Evolutionary conservation across 2,113 vertebrate genomes (phyloP), one percentile per base, ranked within the genome.

Genomic region (Mystacornis crossleyi): DNA sequence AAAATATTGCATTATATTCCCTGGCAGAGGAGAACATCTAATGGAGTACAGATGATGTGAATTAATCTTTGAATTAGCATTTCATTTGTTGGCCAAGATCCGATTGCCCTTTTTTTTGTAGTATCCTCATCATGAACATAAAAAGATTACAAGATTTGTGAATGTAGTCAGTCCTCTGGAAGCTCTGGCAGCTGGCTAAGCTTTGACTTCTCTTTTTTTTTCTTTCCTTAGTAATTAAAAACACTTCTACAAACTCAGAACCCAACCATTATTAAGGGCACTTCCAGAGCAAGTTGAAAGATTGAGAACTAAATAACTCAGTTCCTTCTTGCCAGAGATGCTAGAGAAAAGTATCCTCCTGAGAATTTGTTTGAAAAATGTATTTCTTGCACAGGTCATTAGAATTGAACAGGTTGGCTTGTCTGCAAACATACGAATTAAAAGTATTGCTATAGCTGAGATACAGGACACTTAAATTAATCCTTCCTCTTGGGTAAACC

Each of bases 21-120:
- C 94, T 97, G 97, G 96, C 97, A 90, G 42, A 94, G 72, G 18
- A 90, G 79, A 94, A 78, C 81, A 91, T 69, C 55, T 97, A 97
- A 97, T 97, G 79, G 84, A 96, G 84, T 82, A 79, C 97, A 97
- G 97, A 97, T 97, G 97, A 96, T 91, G 67, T 78, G 86, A 96
- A 95, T 96, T 97, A 96, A 97, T 96, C 84, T 96, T 95, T 90
- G 96, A 95, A 96, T 93, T 97, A 96, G 95, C 87, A 83, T 80
- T 97, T 96, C 90, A 94, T 97, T 97, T 90, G 69, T 92, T 97
- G 95, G 94, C 97, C 72, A 95, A 94, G 90, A 55, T 85, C n/a
- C 90, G 94, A 95, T 95, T 95, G 69, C 75, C 62, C 12, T 20
- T 78, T 82, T 86, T 86, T 47, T 67, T 73, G 57, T 89, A 91